These are phyloP conservation scores for Malacoraja senta DNA, from an alignment of 2,797 vertebrate genomes.

Conservation along the genomic window DNA sequence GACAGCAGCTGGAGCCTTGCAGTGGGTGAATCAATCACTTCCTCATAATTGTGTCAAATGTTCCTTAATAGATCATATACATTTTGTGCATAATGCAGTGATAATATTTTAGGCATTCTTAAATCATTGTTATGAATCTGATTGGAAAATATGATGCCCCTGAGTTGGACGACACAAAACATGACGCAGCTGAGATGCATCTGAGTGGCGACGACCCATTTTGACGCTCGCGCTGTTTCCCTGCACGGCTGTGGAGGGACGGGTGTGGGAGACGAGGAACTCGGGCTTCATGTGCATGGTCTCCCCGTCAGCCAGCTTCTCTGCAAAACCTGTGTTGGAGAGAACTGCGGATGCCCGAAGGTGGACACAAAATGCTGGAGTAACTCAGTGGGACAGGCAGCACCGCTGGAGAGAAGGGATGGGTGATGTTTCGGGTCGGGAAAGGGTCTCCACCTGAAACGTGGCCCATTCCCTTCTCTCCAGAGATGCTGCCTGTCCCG, in stretches of 20 bases:
- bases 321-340: background rate
- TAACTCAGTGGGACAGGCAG: too few relatives aligned
- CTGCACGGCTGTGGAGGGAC: background rate
- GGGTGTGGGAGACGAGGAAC: background rate
- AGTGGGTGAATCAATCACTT: slow-evolving; percentile 17
- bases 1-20: background rate
- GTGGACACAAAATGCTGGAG: too few relatives aligned
- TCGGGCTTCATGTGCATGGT: background rate
- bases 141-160: background rate
- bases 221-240: background rate
- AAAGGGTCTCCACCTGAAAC: too few relatives aligned
- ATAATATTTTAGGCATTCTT: slow-evolving; percentile 4
- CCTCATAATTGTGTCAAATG: slow-evolving; percentile 19
- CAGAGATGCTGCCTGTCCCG: too few relatives aligned
- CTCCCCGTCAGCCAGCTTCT: background rate
- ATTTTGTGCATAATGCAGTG: slow-evolving; percentile 13
- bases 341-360: too few relatives aligned
- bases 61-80: slow-evolving; percentile 17
- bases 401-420: too few relatives aligned
- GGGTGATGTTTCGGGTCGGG: too few relatives aligned
- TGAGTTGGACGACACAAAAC: background rate
- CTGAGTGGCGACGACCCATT: too few relatives aligned
- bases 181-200: too few relatives aligned
- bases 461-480: too few relatives aligned
- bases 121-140: slow-evolving; percentile 23